Evolutionary conservation across 2,888 invertebrate genomes (phyloP).

Genomic region (Gisinianus flammeolus): DNA sequence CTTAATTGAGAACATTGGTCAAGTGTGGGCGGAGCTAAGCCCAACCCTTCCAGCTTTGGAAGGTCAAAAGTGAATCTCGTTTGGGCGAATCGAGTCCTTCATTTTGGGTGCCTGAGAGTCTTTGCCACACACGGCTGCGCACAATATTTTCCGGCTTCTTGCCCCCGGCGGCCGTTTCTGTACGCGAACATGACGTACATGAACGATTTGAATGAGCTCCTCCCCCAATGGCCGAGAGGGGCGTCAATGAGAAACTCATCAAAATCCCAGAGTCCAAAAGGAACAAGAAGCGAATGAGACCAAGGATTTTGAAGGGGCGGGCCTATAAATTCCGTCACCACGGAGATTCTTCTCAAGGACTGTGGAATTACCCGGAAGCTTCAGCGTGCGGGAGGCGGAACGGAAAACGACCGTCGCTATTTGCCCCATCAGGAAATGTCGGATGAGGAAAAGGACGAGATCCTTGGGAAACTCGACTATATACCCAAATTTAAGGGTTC

Average conservation of each 20-base stretch:
- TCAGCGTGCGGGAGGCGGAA: too few relatives aligned
- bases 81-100: too few relatives aligned
- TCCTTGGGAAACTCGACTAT: too few relatives aligned
- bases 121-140: not conserved
- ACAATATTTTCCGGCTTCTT: constrained; percentile 11
- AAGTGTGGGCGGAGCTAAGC: too few relatives aligned
- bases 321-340: not conserved
- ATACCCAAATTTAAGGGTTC: too few relatives aligned
- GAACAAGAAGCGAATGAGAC: not conserved
- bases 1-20: constrained; percentile 1
- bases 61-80: constrained; percentile 11
- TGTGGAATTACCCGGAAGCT: not conserved
- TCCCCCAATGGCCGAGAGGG: not conserved
- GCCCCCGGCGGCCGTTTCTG: constrained; percentile 1
- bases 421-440: too few relatives aligned
- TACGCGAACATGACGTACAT: too few relatives aligned
- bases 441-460: too few relatives aligned
- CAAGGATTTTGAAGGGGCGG: not conserved
- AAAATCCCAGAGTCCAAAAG: not conserved
- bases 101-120: constrained; percentile 12
- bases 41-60: constrained; percentile 10
- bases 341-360: not conserved
- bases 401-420: too few relatives aligned
- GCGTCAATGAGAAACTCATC: not conserved
- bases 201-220: too few relatives aligned